Evolutionary conservation across 2,888 invertebrate species (phyloP).

Genomic region (Odontomyia ornata): DNA sequence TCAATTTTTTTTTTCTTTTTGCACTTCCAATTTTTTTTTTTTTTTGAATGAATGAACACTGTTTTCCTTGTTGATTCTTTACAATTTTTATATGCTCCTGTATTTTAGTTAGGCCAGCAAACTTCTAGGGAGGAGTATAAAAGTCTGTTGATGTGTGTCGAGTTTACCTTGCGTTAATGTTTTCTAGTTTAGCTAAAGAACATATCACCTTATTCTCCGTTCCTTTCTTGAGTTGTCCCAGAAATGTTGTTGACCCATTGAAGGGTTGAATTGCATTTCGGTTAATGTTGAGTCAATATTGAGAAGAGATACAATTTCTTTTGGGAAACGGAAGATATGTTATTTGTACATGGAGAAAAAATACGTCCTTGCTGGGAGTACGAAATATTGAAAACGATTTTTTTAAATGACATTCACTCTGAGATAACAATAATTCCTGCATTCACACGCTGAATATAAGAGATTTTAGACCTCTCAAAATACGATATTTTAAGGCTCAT

Average conservation of each 20-base stretch:
- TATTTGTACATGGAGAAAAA: neutral
- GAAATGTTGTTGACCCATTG: slow-evolving; percentile 32
- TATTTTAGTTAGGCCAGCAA: too few species aligned
- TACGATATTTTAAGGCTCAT: too few species aligned
- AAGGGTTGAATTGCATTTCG: slow-evolving; percentile 32
- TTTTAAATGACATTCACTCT: too few species aligned
- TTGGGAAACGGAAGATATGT: neutral
- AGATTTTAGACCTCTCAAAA: too few species aligned
- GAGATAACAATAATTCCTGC: too few species aligned
- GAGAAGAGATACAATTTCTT: neutral
- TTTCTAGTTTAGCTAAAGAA: neutral
- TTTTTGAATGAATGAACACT: slow-evolving; percentile 1
- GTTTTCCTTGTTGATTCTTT: neutral
- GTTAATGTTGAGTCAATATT: slow-evolving; percentile 36
- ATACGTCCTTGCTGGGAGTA: neutral
- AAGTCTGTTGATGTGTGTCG: neutral
- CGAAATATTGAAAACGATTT: neutral
- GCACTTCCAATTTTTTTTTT: slow-evolving; percentile 38
- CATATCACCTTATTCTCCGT: slow-evolving; percentile 26
- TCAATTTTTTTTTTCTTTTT: slow-evolving; percentile 31
- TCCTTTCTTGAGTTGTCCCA: slow-evolving; percentile 14
- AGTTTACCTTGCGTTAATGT: slow-evolving; percentile 42
- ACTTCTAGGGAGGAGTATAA: too few species aligned
- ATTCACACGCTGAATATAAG: too few species aligned
- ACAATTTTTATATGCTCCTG: too few species aligned